These are phyloP conservation scores for Rhea pennata DNA, from an alignment of 2,113 vertebrate genomes.

Conservation along the genomic window DNA sequence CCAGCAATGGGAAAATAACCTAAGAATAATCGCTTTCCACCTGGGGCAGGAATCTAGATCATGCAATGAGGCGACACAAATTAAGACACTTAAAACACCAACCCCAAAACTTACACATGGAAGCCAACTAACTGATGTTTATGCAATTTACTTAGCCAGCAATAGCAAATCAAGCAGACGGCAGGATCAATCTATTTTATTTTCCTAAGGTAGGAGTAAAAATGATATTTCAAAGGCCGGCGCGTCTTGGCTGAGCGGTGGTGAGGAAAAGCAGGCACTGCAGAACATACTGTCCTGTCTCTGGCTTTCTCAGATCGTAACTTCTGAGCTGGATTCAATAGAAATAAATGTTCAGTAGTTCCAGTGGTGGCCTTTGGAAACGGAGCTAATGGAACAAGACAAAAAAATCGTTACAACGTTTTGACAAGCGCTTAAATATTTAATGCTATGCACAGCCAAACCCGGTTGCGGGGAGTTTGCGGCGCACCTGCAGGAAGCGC, in stretches of 20 bases:
- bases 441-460: not conserved
- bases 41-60: constrained; percentile 10
- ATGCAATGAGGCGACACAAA: accelerated
- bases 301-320: constrained; percentile 7
- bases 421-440: constrained; percentile 55
- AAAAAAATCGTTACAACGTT: constrained; percentile 43
- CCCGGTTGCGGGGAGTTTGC: not conserved
- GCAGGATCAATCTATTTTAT: constrained; percentile 36
- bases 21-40: not conserved
- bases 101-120: not conserved
- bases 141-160: constrained; percentile 1
- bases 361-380: constrained; percentile 63
- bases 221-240: constrained; percentile 36
- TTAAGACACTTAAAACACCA: not conserved
- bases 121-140: constrained; percentile 3
- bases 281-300: constrained; percentile 55
- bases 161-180: not conserved
- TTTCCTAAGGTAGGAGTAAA: constrained; percentile 45
- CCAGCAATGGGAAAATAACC: not conserved
- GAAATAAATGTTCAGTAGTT: constrained; percentile 54
- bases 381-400: constrained; percentile 53
- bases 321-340: constrained; percentile 52
- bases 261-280: not conserved
- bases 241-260: not conserved
- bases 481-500: not conserved